These are phyloP conservation scores for Diuraphis noxia DNA, from an alignment of 1,140 invertebrate genomes.

Conservation along the genomic window DNA sequence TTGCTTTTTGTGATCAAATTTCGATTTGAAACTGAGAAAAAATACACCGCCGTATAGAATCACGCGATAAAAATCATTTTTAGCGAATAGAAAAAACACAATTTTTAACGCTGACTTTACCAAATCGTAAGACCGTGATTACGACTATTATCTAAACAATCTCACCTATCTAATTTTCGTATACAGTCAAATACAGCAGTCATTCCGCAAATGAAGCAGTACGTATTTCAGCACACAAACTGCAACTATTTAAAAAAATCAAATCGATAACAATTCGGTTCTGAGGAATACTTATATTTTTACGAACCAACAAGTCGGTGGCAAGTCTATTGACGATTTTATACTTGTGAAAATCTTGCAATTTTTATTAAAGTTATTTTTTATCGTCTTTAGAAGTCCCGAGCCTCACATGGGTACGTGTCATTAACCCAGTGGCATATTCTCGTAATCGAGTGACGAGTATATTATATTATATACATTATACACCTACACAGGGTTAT, in stretches of 20 bases:
- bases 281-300: neutral
- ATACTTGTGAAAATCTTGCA: neutral
- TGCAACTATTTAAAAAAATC: neutral
- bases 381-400: neutral
- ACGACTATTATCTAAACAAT: neutral
- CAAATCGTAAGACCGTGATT: no score
- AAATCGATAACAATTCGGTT: neutral
- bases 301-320: neutral
- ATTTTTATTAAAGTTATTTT: neutral
- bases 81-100: neutral
- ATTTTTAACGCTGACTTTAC: neutral
- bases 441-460: no score
- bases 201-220: neutral
- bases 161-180: neutral
- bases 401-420: neutral
- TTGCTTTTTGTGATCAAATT: neutral
- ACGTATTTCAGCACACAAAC: neutral
- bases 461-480: neutral
- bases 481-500: neutral
- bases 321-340: neutral
- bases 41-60: neutral
- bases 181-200: no score
- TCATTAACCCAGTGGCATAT: neutral
- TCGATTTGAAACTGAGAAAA: neutral
- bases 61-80: no score